A percentile compares a stretch with the other conserved stretches of the same genome.
Evolutionary conservation across 2,888 invertebrate genomes (phyloP).

Genomic region (Pammene fasciana): DNA sequence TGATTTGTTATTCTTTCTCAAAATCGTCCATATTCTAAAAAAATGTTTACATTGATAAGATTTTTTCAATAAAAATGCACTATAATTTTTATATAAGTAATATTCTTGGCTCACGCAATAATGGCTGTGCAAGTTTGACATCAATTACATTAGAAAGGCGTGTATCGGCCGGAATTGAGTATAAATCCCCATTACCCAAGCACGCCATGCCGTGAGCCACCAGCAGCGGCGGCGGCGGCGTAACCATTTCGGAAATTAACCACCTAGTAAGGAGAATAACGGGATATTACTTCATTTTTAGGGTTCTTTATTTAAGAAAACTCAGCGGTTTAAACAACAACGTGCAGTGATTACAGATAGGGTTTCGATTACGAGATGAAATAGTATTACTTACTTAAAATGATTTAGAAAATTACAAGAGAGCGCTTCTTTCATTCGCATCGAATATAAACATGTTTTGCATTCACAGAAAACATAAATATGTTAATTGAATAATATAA

Average conservation of each 20-base stretch:
- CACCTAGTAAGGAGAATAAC: constrained; percentile 14
- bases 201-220: constrained; percentile 32
- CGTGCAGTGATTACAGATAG: too few relatives aligned
- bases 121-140: constrained; percentile 26
- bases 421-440: too few relatives aligned
- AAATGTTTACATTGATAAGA: too few relatives aligned
- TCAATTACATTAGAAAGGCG: constrained; percentile 39
- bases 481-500: background rate
- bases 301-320: background rate
- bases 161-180: constrained; percentile 26
- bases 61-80: background rate
- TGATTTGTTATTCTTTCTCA: background rate
- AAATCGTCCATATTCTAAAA: too few relatives aligned
- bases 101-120: background rate
- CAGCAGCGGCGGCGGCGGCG: background rate
- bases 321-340: background rate
- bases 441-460: too few relatives aligned
- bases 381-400: background rate
- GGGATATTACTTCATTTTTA: constrained; percentile 7
- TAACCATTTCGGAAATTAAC: constrained; percentile 39
- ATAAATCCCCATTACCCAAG: constrained; percentile 34
- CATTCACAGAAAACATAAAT: too few relatives aligned
- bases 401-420: too few relatives aligned
- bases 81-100: background rate
- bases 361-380: too few relatives aligned